Base-by-base conservation (phyloP, 2,797 vertebrate genomes). In the Dendrocincla tyrannina region DNA sequence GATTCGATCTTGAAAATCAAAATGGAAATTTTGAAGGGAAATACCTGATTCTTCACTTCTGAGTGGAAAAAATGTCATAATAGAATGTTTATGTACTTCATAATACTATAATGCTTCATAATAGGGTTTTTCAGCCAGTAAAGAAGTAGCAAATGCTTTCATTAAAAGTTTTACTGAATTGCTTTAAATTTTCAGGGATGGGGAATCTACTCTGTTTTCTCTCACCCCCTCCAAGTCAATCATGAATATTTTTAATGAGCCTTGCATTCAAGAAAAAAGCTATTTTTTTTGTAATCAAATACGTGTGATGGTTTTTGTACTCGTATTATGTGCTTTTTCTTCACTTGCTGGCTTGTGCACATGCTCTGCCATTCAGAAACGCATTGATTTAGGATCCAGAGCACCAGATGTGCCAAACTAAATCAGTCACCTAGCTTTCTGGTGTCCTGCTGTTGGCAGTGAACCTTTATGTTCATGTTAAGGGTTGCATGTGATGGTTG, bases 401-500 rank as follows among this genome's bases (percentile, higher is more conserved):
- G 49, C 50, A 11, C 13, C 18, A n/a, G 14, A 33, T 60, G 47
- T 37, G 44, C 44, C 32, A 15, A 9, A 46, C 10, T 27, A 8
- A n/a, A 20, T 2, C n/a, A 4, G 27, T 4, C 32, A 8, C 20
- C 37, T 37, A 16, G 7, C 59, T 37, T 46, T 17, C 47, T 56
- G 56, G 8, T 13, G 6, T 9, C 28, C 52, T 47, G 55, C 58
- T n/a, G 1, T 2, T 50, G 66, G 42, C 62, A 47, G 9, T 9
- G 35, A 58, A 25, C 35, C 17, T 35, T 27, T 5, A 7, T 9
- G 0, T 11, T 1, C 1, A 25, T 2, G 10, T 2, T 0, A 7
- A 20, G 27, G 42, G 5, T 20, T 2, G 25, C 39, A 20, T 12
- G 62, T 2, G 20, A 15, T 0, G 58, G 7, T 2, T 10, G 7